Conservation (phyloP, 1,140 invertebrate genomes). For the Hylaeus anthracinus region DNA sequence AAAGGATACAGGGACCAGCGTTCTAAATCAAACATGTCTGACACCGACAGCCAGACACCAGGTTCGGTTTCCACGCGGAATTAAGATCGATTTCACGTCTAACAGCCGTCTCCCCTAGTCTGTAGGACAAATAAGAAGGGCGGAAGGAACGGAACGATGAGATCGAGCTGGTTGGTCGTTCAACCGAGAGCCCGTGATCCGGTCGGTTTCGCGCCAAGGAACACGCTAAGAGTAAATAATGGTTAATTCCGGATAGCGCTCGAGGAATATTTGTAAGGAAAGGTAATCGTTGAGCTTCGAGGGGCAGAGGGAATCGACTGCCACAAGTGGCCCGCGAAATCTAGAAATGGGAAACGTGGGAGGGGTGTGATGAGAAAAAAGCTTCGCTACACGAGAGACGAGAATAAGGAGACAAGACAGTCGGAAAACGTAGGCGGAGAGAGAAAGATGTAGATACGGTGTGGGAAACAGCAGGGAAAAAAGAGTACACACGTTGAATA, state of each 20-base stretch:
- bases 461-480: conserved; percentile 1
- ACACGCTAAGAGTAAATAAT: conserved; percentile 5
- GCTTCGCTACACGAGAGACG: not conserved
- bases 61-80: conserved; percentile 24
- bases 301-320: not conserved
- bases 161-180: conserved; percentile 56
- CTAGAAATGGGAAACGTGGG: conserved; percentile 11
- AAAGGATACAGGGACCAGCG: not conserved
- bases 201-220: conserved; percentile 46
- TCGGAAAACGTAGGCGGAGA: conserved; percentile 7
- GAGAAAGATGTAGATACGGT: not conserved
- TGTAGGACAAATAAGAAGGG: conserved; percentile 6
- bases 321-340: not conserved
- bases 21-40: conserved; percentile 22
- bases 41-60: conserved; percentile 21
- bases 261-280: too few species aligned
- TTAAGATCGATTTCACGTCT: conserved; percentile 45
- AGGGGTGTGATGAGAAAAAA: conserved; percentile 9
- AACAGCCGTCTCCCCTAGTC: conserved; percentile 11
- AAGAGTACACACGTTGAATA: conserved; percentile 21
- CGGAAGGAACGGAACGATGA: conserved; percentile 43
- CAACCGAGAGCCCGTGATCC: conserved; percentile 48
- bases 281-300: not conserved
- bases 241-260: not conserved
- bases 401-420: not conserved